Conservation (phyloP, 2,797 vertebrate genomes). For the Poeciliopsis paucimaculata region DNA sequence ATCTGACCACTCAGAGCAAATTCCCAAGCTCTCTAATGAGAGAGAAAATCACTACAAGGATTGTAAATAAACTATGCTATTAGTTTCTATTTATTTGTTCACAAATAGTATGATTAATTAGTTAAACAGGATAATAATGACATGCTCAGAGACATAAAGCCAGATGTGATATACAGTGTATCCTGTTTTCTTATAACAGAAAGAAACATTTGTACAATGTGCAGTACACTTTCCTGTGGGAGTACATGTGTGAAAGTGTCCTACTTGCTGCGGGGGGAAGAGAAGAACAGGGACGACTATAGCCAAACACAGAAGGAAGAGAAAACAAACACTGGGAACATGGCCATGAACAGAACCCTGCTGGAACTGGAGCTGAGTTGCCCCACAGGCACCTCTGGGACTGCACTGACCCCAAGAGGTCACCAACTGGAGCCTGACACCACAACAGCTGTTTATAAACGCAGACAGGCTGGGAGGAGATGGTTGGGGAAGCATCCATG, state of each 20-base stretch:
- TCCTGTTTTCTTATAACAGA: constrained; percentile 67
- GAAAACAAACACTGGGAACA: constrained; percentile 77
- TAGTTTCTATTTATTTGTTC: background rate
- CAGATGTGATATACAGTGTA: constrained; percentile 45
- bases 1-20: background rate
- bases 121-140: constrained; percentile 8
- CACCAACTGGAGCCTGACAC: constrained; percentile 70
- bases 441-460: constrained; percentile 77
- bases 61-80: constrained; percentile 15
- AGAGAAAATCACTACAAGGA: background rate
- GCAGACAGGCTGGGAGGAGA: constrained; percentile 62
- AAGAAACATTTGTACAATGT: constrained; percentile 65
- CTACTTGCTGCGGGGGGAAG: constrained; percentile 41
- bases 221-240: constrained; percentile 72
- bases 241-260: constrained; percentile 76
- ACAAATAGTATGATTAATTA: constrained; percentile 22
- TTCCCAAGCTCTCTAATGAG: background rate
- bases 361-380: constrained; percentile 60
- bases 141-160: constrained; percentile 43
- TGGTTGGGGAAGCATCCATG: constrained; percentile 44
- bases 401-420: constrained; percentile 64
- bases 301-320: constrained; percentile 69
- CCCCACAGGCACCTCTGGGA: constrained; percentile 72
- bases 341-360: constrained; percentile 68
- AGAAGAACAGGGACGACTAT: constrained; percentile 60